Base-by-base conservation (phyloP, 1,140 invertebrate genomes). In the Heliconius congener region DNA sequence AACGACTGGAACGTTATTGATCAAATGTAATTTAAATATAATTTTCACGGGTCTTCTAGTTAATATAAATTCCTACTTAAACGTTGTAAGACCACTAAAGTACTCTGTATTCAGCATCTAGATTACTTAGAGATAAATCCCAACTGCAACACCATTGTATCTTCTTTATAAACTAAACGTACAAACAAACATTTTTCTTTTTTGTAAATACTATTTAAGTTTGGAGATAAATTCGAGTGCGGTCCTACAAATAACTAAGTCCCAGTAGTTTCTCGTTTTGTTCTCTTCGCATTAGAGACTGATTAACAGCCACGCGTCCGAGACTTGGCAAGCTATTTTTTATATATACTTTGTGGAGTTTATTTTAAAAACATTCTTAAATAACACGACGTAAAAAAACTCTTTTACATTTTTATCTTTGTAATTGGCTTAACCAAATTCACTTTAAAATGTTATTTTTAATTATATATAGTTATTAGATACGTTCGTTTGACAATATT, bases 271-370 rank as follows among this genome's bases (percentile, higher is more conserved):
- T 39, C 66, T 72, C 70, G 66, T 72, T 77, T 77, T 46, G 46
- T 70, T 70, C 76, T 30, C 60, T 66, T 30, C 42, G 76, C 76
- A 77, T 77, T 55, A 71, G 76, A 77, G 76, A 77, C 76, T 77
- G 76, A 77, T 77, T 77, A 77, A 77, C 50, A 77, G 23, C 76
- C 66, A 77, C 70, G 46, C 76, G 70, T 55, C 19, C 39, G 46
- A 71, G 60, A 71, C 70, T 77, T 77, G 76, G 70, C 76, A 39
- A 72, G 76, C 70, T n/a, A 71, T 77, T 77, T 77, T 76, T 77
- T 71, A 77, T 71, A 27, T 77, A 42, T 77, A 30, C 27, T 66
- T 66, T 66, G 60, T 66, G 30, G 60, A 30, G 11, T 30, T 66
- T 66, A 27, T 66, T 66, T 66, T 16, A 66, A 66, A 3, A 30